Conservation (phyloP, 2,797 vertebrate genomes). For the Tauraco hartlaubi region DNA sequence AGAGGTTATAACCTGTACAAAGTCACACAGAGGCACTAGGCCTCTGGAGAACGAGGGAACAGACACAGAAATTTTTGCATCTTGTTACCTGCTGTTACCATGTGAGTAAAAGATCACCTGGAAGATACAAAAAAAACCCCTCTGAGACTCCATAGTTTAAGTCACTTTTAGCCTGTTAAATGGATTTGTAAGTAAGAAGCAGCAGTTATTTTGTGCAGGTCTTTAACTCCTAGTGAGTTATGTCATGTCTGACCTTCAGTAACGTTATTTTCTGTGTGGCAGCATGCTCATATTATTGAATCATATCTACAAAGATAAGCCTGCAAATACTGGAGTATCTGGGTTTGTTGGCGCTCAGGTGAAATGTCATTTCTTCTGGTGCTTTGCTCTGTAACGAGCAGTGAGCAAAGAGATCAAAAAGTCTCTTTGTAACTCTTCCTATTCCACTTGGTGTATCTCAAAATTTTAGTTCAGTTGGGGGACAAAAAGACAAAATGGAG, state of each 20-base stretch:
- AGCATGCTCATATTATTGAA: not conserved
- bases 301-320: not conserved
- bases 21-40: slow-evolving; percentile 26
- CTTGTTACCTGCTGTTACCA: slow-evolving; percentile 55
- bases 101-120: slow-evolving; percentile 39
- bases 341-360: not conserved
- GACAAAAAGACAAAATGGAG: not conserved
- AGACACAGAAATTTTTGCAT: slow-evolving; percentile 16
- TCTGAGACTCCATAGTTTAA: slow-evolving; percentile 3
- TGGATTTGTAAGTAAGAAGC: slow-evolving; percentile 40
- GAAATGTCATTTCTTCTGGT: slow-evolving; percentile 1
- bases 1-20: slow-evolving; percentile 50
- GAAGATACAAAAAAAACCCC: not conserved
- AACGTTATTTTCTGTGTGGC: not conserved
- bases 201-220: slow-evolving; percentile 31
- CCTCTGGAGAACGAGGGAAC: not conserved
- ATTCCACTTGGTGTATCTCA: not conserved
- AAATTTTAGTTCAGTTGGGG: not conserved
- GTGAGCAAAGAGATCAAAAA: not conserved
- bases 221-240: slow-evolving; percentile 35
- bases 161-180: slow-evolving; percentile 59
- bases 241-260: not conserved
- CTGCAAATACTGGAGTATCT: not conserved
- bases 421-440: not conserved
- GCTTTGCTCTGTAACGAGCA: not conserved